Percentiles rank a stretch among this genome's conserved stretches.
These are phyloP conservation scores for Drosophila subpulchrella DNA, from an alignment of 1,140 invertebrate genomes.

Conservation along the genomic window DNA sequence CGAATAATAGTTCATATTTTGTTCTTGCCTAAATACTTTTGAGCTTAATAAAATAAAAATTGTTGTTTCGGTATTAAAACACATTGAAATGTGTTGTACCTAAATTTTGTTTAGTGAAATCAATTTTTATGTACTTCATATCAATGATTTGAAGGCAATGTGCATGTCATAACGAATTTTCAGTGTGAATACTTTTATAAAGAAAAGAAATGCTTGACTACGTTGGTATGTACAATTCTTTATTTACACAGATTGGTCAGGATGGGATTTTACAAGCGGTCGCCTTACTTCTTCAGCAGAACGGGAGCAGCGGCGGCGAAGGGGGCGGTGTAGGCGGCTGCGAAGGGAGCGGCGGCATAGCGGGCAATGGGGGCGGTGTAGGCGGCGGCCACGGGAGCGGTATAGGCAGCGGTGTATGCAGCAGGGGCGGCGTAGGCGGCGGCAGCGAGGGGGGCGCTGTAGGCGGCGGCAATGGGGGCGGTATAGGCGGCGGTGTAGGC, in stretches of 20 bases:
- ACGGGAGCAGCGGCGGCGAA: slow-evolving; percentile 62
- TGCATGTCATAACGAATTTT: neutral
- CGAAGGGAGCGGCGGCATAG: slow-evolving; percentile 65
- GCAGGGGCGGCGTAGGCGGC: slow-evolving; percentile 67
- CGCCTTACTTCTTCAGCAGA: slow-evolving; percentile 69
- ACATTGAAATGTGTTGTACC: too few species aligned
- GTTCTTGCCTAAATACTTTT: too few species aligned
- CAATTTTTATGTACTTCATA: too few species aligned
- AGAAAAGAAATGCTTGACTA: slow-evolving; percentile 8
- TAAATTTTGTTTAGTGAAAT: neutral
- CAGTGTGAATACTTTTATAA: slow-evolving; percentile 4
- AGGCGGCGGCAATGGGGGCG: slow-evolving; percentile 50
- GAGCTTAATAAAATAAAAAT: too few species aligned
- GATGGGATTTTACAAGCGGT: slow-evolving; percentile 18
- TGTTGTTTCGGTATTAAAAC: too few species aligned
- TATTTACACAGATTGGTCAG: slow-evolving; percentile 68
- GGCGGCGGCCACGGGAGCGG: slow-evolving; percentile 53
- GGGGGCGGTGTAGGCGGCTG: slow-evolving; percentile 58
- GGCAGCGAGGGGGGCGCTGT: slow-evolving; percentile 54
- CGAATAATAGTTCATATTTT: too few species aligned
- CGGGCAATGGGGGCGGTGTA: slow-evolving; percentile 55
- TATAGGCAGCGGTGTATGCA: slow-evolving; percentile 52
- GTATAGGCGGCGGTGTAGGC: slow-evolving; percentile 40
- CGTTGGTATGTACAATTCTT: slow-evolving; percentile 46
- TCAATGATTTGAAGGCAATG: too few species aligned